These are phyloP conservation scores for Ectropis crepuscularia DNA, from an alignment of 2,888 invertebrate genomes.

Conservation along the genomic window DNA sequence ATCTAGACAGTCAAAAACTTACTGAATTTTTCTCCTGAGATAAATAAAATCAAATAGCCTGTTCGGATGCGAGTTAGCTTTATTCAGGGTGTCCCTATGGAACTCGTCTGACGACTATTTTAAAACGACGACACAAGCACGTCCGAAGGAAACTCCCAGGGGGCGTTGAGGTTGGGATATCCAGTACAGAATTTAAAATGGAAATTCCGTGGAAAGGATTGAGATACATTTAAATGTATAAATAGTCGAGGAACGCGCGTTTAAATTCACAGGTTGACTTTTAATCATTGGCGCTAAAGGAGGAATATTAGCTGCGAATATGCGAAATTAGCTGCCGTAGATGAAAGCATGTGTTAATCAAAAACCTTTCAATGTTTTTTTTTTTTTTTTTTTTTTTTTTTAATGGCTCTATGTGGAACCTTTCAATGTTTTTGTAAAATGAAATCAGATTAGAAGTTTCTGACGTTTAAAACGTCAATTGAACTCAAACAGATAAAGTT, in stretches of 20 bases:
- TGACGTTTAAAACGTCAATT: too few species aligned
- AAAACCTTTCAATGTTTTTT: too few species aligned
- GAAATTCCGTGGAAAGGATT: slow-evolving; percentile 10
- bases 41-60: slow-evolving; percentile 20
- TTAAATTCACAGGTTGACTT: too few species aligned
- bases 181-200: slow-evolving; percentile 2
- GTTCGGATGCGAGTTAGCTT: slow-evolving; percentile 8
- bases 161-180: not conserved
- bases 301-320: too few species aligned
- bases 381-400: too few species aligned
- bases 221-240: not conserved
- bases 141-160: not conserved
- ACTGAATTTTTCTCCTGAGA: slow-evolving; percentile 1
- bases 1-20: not conserved
- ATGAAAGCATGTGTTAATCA: too few species aligned
- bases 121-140: slow-evolving; percentile 8
- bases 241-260: not conserved
- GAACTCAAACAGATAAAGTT: too few species aligned
- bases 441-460: too few species aligned
- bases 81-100: not conserved
- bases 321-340: too few species aligned
- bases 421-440: too few species aligned
- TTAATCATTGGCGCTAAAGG: too few species aligned
- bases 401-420: too few species aligned
- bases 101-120: slow-evolving; percentile 3